Conservation (phyloP, 2,888 invertebrate genomes). For the Apamea monoglypha region DNA sequence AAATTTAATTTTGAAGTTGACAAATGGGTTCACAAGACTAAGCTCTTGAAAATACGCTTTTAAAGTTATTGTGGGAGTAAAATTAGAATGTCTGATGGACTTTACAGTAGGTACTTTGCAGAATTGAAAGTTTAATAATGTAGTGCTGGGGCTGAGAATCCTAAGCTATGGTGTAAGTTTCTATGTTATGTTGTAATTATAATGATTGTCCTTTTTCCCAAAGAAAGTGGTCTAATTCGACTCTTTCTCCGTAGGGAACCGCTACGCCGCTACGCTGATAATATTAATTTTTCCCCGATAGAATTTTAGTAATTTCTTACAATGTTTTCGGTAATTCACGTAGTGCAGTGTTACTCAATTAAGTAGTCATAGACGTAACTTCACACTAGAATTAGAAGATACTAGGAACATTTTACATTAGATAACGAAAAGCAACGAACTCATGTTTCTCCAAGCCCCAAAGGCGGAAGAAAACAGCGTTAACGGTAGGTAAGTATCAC, state of each 20-base stretch:
- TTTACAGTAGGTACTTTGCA: slow-evolving; percentile 14
- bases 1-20: slow-evolving; percentile 59
- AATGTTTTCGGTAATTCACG: background rate
- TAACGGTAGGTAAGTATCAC: slow-evolving; percentile 40
- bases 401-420: slow-evolving; percentile 13
- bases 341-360: background rate
- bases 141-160: background rate
- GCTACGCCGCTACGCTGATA: background rate
- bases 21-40: slow-evolving; percentile 49
- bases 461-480: slow-evolving; percentile 23
- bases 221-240: background rate
- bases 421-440: slow-evolving; percentile 5
- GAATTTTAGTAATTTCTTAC: background rate
- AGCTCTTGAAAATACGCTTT: slow-evolving; percentile 41
- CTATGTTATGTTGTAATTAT: background rate
- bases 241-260: background rate
- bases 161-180: background rate
- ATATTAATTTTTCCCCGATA: background rate
- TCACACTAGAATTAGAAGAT: slow-evolving; percentile 1
- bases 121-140: slow-evolving; percentile 33
- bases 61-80: slow-evolving; percentile 20
- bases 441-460: slow-evolving; percentile 5
- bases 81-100: slow-evolving; percentile 38
- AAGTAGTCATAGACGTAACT: too few relatives aligned
- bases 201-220: background rate